phyloP scores from a whole-genome alignment of 2,888 invertebrate genomes.

The Lasioglossum pauxillum region DNA sequence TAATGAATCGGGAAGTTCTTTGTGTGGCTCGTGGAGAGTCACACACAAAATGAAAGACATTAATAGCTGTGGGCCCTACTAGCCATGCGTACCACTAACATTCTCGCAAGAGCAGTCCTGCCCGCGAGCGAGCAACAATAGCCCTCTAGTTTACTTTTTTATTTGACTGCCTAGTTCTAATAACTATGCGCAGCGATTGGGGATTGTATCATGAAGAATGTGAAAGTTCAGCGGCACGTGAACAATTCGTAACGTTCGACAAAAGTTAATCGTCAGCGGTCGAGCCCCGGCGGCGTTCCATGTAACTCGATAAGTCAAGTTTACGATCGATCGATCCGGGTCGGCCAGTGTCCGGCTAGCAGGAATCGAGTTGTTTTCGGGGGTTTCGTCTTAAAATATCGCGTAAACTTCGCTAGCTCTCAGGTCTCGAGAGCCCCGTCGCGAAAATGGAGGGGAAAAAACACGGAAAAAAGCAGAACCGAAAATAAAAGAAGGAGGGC shows the following conservation, averaged over 20 bases:
- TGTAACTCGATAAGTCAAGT: not conserved
- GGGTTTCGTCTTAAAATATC: constrained; percentile 16
- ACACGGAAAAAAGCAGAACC: not conserved
- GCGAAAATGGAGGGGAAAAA: not conserved
- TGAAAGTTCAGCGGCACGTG: not conserved
- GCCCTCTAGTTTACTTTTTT: too few relatives aligned
- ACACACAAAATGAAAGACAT: too few relatives aligned
- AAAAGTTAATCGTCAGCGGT: not conserved
- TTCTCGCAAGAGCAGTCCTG: too few relatives aligned
- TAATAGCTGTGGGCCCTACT: too few relatives aligned
- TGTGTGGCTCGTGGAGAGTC: too few relatives aligned
- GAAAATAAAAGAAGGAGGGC: not conserved
- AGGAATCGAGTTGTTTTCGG: constrained; percentile 20
- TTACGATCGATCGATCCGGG: not conserved
- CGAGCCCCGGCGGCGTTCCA: not conserved
- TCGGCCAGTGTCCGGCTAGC: not conserved
- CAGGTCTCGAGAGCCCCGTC: not conserved
- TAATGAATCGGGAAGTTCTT: too few relatives aligned
- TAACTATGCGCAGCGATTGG: not conserved
- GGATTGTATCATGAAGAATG: not conserved
- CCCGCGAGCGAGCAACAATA: too few relatives aligned
- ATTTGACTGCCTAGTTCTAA: not conserved
- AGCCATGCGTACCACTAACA: too few relatives aligned
- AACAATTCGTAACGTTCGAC: not conserved
- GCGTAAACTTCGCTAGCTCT: not conserved